A percentile compares a stretch with the other conserved stretches of the same genome.
Evolutionary conservation across 2,888 invertebrate genomes (phyloP).

Genomic region (Omphaloscelis lunosa): DNA sequence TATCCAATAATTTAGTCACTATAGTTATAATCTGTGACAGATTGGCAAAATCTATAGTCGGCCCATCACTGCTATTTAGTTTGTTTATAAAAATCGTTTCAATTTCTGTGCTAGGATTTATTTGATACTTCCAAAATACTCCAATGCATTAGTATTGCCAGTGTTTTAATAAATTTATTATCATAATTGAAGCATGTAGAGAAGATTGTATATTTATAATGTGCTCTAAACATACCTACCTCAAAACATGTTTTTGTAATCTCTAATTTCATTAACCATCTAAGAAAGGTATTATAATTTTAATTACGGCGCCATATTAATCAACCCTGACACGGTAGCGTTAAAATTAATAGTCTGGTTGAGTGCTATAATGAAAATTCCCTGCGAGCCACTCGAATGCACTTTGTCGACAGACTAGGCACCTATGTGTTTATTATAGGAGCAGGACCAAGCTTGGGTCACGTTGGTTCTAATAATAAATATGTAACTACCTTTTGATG

Average conservation of each 20-base stretch:
- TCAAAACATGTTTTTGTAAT: too few species aligned
- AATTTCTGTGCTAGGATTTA: not conserved
- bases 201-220: too few species aligned
- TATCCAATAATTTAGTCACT: not conserved
- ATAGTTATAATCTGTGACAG: not conserved
- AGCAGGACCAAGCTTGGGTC: not conserved
- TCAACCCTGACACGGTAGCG: slow-evolving; percentile 25
- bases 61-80: not conserved
- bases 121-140: not conserved
- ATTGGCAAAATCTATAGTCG: not conserved
- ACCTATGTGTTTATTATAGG: slow-evolving; percentile 4
- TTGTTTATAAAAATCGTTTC: not conserved
- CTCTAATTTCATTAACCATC: not conserved
- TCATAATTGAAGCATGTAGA: too few species aligned
- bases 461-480: slow-evolving; percentile 18
- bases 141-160: not conserved
- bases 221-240: too few species aligned
- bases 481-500: not conserved
- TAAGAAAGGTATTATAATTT: slow-evolving; percentile 37
- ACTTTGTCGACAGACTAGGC: slow-evolving; percentile 27
- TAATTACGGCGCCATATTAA: slow-evolving; percentile 37
- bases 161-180: not conserved
- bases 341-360: slow-evolving; percentile 49
- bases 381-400: slow-evolving; percentile 44
- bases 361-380: slow-evolving; percentile 65